phyloP scores from a whole-genome alignment of 2,113 vertebrate species.

The Zingel zingel region DNA sequence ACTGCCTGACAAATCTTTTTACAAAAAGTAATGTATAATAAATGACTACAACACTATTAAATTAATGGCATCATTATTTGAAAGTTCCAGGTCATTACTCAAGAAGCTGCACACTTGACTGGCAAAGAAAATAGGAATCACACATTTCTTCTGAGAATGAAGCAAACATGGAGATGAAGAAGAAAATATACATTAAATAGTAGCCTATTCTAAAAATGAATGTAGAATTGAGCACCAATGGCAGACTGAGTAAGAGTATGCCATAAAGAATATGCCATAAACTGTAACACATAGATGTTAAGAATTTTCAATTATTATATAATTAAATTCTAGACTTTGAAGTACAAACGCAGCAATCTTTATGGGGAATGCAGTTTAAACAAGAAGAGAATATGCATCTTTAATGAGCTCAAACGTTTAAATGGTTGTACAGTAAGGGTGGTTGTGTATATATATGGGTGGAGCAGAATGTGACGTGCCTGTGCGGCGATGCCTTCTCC shows the following conservation, averaged over 20 bases:
- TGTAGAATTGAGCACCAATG: background rate
- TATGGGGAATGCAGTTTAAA: background rate
- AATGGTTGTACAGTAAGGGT: background rate
- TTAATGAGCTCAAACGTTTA: background rate
- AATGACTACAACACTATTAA: background rate
- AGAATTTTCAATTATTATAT: too few species aligned
- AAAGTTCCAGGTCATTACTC: conserved; percentile 3
- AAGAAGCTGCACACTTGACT: background rate
- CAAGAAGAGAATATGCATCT: background rate
- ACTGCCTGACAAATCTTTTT: background rate
- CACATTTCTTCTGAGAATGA: background rate
- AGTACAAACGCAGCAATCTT: background rate
- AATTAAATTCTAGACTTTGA: background rate
- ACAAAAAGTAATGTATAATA: background rate
- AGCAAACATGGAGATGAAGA: background rate
- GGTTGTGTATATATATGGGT: background rate
- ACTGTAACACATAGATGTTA: background rate
- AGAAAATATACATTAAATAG: background rate
- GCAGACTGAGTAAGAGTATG: too few species aligned
- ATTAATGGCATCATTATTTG: conserved; percentile 16
- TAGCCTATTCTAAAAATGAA: background rate
- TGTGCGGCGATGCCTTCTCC: conserved; percentile 94
- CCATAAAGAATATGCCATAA: background rate
- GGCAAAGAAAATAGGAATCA: background rate
- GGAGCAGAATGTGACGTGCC: conserved; percentile 77